Base-by-base conservation (phyloP, 2,797 vertebrate genomes). In the Rhinella marina region DNA sequence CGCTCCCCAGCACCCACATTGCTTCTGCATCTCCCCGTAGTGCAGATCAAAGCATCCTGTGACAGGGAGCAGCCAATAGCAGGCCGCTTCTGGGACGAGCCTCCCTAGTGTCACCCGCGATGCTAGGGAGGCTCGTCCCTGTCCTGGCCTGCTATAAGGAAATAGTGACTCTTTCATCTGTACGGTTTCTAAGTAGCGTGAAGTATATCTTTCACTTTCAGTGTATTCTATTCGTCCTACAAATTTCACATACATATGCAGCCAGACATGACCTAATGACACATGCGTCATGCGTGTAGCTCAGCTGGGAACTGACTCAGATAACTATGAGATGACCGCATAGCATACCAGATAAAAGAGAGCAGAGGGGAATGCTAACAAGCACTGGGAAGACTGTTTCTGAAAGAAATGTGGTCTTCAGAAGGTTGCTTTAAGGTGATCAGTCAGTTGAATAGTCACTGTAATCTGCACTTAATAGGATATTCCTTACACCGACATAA, bases 191-290 rank as follows among this genome's bases (percentile, higher is more conserved):
- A 41, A 41, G 27, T 16, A 70, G 27, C 17, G 25, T 0, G 13
- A 2, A 27, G 27, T 5, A 66, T 10, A 14, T 70, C 27, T 66
- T 25, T 23, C 3, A 25, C 8, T 10, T n/a, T 48, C 7, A 56
- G 17, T 41, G 9, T 57, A 72, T 56, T 72, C 3, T 32, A 72
- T 56, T 10, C 9, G 16, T 50, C 21, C 13, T 32, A 48, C 59
- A 66, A 50, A 61, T 2, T 56, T 29, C 54, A 78, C 59, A 52
- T 56, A 52, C 17, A 79, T 16, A 80, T 57, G 48, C 76, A 70
- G 85, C 62, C 85, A 86, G 85, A 86, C 85, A 86, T 86, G 85
- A 86, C 48, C 85, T 86, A 50, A 86, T 80, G 61, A 80, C 85
- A 79, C 62, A 61, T 61, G 62, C 50, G 17, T 86, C 62, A 61